These are phyloP conservation scores for Cataglyphis livida DNA, from an alignment of 2,888 invertebrate genomes.

Conservation along the genomic window DNA sequence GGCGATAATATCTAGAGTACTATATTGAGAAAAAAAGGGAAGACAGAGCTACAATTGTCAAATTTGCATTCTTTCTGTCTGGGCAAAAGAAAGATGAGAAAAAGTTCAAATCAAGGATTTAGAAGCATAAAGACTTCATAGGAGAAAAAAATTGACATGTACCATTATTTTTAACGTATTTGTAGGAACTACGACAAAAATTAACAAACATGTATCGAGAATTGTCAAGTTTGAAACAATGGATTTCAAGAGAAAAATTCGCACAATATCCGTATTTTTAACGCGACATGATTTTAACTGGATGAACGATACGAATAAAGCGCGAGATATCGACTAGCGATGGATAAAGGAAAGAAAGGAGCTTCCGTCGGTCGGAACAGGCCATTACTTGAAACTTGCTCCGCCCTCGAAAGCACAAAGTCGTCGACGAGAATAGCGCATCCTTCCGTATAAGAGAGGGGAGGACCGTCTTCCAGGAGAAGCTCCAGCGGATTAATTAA, in stretches of 20 bases:
- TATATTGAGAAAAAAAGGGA: constrained; percentile 39
- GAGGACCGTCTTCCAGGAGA: constrained; percentile 54
- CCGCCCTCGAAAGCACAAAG: constrained; percentile 50
- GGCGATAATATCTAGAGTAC: constrained; percentile 9
- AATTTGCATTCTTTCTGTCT: constrained; percentile 45
- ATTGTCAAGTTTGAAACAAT: constrained; percentile 23
- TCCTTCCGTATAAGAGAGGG: constrained; percentile 57
- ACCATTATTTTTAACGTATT: constrained; percentile 56
- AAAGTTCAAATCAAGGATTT: constrained; percentile 53
- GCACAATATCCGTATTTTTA: constrained; percentile 31
- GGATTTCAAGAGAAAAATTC: constrained; percentile 6
- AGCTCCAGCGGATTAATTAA: constrained; percentile 77
- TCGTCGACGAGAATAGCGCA: constrained; percentile 61
- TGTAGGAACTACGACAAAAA: constrained; percentile 40
- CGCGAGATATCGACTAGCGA: constrained; percentile 44
- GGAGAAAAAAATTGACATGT: constrained; percentile 30
- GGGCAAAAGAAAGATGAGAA: constrained; percentile 56
- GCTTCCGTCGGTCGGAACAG: constrained; percentile 51
- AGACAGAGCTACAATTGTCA: constrained; percentile 15
- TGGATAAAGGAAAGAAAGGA: constrained; percentile 36
- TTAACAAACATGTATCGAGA: background rate
- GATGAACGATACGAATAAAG: constrained; percentile 43
- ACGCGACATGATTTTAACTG: constrained; percentile 44
- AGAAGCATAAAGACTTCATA: constrained; percentile 48
- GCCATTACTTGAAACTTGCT: constrained; percentile 54